Percentiles rank a stretch among this genome's conserved stretches.
phyloP scores from a whole-genome alignment of 2,797 vertebrate species.

The Anabacerthia variegaticeps region DNA sequence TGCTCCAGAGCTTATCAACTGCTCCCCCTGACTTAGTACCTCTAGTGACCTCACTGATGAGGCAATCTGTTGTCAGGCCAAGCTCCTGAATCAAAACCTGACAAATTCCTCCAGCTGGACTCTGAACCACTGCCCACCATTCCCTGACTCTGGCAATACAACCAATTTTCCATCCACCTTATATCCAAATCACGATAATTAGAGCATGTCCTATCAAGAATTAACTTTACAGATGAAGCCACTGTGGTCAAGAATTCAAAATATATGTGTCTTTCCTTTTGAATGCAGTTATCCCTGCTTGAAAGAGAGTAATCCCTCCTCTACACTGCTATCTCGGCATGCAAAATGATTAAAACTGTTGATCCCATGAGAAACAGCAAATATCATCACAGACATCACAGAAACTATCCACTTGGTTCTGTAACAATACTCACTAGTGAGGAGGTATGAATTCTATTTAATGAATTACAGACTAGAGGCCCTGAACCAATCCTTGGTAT shows the following conservation, averaged over 20 bases:
- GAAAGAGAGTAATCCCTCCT: neutral
- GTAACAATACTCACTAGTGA: neutral
- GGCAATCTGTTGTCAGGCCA: neutral
- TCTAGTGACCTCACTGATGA: neutral
- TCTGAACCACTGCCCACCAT: neutral
- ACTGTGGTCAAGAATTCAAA: neutral
- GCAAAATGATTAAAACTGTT: neutral
- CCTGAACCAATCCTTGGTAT: neutral
- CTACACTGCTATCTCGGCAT: neutral
- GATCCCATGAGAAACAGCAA: neutral
- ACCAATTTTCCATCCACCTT: neutral
- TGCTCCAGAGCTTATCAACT: neutral
- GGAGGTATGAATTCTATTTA: neutral
- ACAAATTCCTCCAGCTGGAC: neutral
- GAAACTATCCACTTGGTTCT: neutral
- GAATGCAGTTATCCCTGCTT: neutral
- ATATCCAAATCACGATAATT: neutral
- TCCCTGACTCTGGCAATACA: neutral
- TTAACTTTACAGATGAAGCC: neutral
- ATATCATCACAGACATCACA: neutral
- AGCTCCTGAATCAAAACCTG: neutral
- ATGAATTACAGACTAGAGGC: constrained; percentile 22
- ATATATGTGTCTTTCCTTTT: neutral
- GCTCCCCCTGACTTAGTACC: neutral
- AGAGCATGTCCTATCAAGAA: neutral